phyloP scores from a whole-genome alignment of 2,888 invertebrate genomes.

The Caenorhabditis imperialis region DNA sequence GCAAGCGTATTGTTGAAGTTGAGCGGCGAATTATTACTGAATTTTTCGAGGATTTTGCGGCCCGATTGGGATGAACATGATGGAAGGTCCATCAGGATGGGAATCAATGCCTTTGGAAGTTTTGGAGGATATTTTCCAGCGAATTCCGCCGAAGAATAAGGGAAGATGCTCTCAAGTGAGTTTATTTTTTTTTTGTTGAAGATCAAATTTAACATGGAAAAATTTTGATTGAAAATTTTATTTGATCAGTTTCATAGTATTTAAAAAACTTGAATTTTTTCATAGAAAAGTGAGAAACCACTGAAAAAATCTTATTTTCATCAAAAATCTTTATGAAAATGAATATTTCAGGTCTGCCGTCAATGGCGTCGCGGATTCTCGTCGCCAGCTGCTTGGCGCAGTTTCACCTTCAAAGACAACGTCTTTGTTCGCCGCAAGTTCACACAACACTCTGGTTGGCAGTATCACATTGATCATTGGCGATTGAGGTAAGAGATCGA shows the following conservation, averaged over 20 bases:
- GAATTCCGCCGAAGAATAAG: constrained; percentile 84
- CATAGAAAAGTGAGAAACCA: too few species aligned
- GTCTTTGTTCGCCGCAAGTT: constrained; percentile 86
- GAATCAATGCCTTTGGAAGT: constrained; percentile 84
- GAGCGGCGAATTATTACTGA: too few species aligned
- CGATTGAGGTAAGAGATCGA: constrained; percentile 80
- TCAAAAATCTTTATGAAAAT: background rate
- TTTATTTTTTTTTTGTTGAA: background rate
- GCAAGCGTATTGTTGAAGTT: constrained; percentile 11
- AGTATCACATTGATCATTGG: constrained; percentile 86
- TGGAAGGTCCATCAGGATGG: constrained; percentile 80
- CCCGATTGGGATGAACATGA: constrained; percentile 1
- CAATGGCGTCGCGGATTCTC: constrained; percentile 84
- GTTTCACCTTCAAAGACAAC: constrained; percentile 84
- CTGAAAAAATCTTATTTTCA: too few species aligned
- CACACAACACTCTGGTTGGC: constrained; percentile 89
- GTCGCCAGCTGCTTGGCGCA: constrained; percentile 86
- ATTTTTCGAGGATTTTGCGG: background rate
- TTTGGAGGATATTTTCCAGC: constrained; percentile 85
- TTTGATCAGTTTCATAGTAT: too few species aligned
- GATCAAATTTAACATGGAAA: background rate
- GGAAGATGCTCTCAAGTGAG: constrained; percentile 85
- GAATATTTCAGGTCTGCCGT: constrained; percentile 78
- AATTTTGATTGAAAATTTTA: background rate
- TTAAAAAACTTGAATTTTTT: too few species aligned